Percentiles rank a stretch among this genome's conserved stretches.
These are phyloP conservation scores for Geophilus truncorum DNA, from an alignment of 2,888 invertebrate genomes.

Conservation along the genomic window DNA sequence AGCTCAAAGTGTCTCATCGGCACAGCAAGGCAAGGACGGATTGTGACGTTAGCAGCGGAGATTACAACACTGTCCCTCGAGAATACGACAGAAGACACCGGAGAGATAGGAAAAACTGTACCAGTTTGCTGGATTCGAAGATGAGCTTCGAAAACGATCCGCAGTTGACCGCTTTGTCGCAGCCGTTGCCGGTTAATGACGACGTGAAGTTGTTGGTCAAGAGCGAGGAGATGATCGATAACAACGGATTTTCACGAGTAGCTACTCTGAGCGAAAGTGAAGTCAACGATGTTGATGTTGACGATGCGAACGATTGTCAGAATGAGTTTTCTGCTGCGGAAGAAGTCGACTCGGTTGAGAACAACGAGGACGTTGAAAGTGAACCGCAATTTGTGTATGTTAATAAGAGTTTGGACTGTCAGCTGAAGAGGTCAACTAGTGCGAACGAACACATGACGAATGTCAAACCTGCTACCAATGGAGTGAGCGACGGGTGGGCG, in stretches of 20 bases:
- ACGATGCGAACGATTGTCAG: background rate
- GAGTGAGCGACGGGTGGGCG: background rate
- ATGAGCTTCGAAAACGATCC: background rate
- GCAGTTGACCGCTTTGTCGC: background rate
- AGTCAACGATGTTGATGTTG: background rate
- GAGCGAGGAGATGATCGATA: constrained; percentile 1
- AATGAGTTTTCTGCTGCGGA: background rate
- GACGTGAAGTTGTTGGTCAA: background rate
- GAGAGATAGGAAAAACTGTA: background rate
- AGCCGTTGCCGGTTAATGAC: background rate
- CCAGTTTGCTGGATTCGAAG: background rate
- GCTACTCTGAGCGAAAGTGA: background rate
- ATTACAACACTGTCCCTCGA: background rate
- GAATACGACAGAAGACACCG: background rate
- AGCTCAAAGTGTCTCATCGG: background rate
- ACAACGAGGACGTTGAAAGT: background rate
- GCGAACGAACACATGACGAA: background rate
- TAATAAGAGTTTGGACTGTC: constrained; percentile 1
- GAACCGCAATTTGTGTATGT: background rate
- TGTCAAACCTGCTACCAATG: background rate
- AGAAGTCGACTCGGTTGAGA: background rate
- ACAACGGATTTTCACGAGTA: background rate
- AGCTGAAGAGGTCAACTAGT: background rate
- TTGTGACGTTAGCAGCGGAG: constrained; percentile 14
- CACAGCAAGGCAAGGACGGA: constrained; percentile 3